phyloP scores from a whole-genome alignment of 2,113 vertebrate species.

The Charina bottae region DNA sequence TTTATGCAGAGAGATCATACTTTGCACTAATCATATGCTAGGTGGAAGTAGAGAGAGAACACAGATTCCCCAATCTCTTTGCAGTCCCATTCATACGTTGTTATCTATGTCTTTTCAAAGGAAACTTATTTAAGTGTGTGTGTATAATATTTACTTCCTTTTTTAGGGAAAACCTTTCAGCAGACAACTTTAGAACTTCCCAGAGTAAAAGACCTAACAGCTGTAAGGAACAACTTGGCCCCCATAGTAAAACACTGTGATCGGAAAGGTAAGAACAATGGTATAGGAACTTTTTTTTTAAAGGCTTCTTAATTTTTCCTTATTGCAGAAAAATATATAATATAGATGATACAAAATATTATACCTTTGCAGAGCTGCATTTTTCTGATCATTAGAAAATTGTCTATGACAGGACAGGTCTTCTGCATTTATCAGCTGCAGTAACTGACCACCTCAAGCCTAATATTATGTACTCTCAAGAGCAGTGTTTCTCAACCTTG shows the following conservation, averaged over 20 bases:
- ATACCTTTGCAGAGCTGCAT: background rate
- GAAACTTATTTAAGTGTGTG: slow-evolving; percentile 10
- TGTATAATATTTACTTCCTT: slow-evolving; percentile 28
- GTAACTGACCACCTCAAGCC: background rate
- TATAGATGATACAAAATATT: background rate
- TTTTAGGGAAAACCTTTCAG: slow-evolving; percentile 74
- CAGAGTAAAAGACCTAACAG: slow-evolving; percentile 70
- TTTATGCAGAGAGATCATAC: background rate
- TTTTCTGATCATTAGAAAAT: background rate
- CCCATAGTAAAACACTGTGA: slow-evolving; percentile 76
- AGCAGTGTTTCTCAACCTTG: no score
- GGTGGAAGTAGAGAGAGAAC: background rate
- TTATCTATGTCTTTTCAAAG: background rate
- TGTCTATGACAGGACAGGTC: background rate
- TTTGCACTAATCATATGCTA: background rate
- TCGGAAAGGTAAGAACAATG: slow-evolving; percentile 80
- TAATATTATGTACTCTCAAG: background rate
- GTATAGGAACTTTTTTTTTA: background rate
- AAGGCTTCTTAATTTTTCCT: background rate
- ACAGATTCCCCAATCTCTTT: background rate
- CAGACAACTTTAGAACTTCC: slow-evolving; percentile 66
- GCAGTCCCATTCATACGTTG: background rate
- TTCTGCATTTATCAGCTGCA: background rate
- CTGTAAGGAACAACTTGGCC: slow-evolving; percentile 73
- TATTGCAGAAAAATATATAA: background rate